phyloP scores from a whole-genome alignment of 1,140 invertebrate genomes.

The Zelostemma sp. region DNA sequence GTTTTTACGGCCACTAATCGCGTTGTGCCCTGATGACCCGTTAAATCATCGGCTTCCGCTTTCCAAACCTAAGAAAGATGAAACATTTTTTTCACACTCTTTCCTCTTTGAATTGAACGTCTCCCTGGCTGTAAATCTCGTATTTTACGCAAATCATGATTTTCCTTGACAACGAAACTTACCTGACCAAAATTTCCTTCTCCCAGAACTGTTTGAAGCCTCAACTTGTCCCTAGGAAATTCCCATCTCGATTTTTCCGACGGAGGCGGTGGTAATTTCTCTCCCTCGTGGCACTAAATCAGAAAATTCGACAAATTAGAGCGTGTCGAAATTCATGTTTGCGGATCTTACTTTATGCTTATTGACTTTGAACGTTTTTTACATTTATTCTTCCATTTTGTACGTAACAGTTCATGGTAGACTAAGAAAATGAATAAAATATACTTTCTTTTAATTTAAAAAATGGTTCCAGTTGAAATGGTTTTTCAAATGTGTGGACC shows the following conservation, averaged over 20 bases:
- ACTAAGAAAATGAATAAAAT: no score
- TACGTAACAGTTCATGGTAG: no score
- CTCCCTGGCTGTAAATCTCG: conserved; percentile 16
- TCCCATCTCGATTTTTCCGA: conserved; percentile 78
- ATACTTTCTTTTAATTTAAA: no score
- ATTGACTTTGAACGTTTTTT: no score
- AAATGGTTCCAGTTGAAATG: no score
- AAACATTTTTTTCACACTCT: conserved; percentile 21
- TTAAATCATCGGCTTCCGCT: conserved; percentile 84
- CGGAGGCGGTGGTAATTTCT: conserved; percentile 69
- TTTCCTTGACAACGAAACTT: conserved; percentile 42
- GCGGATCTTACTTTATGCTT: no score
- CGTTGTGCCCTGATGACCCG: conserved; percentile 81
- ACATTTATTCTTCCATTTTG: no score
- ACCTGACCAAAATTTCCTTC: conserved; percentile 89
- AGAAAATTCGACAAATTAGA: not conserved
- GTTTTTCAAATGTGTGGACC: no score
- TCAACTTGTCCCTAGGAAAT: conserved; percentile 82
- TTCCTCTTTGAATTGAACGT: conserved; percentile 7
- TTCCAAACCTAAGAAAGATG: conserved; percentile 78
- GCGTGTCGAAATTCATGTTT: no score
- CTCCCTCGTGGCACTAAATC: conserved; percentile 63
- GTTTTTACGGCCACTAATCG: conserved; percentile 86
- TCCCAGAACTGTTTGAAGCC: conserved; percentile 82
- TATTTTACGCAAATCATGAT: no score